Evolutionary conservation across 2,113 vertebrate genomes (phyloP).

Genomic region (Pedetes capensis): DNA sequence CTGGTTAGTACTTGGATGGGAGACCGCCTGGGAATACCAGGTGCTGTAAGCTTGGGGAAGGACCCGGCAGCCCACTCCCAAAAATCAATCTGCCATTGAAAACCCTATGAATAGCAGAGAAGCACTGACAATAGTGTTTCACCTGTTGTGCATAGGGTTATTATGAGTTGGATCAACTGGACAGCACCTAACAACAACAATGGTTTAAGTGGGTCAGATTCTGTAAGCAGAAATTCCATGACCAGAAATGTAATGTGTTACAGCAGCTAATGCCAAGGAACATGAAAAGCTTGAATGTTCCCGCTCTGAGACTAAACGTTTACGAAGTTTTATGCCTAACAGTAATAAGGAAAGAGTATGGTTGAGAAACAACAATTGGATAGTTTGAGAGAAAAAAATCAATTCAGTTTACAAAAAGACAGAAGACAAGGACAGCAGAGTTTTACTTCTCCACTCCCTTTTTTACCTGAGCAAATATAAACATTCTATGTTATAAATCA

Average conservation of each 20-base stretch:
- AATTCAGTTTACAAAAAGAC: conserved; percentile 15
- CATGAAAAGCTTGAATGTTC: conserved; percentile 63
- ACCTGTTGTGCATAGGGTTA: too few species aligned
- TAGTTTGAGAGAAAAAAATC: conserved; percentile 12
- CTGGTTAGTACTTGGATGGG: too few species aligned
- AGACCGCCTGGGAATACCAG: too few species aligned
- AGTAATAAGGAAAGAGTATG: conserved; percentile 12
- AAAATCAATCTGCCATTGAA: too few species aligned
- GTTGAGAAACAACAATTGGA: neutral
- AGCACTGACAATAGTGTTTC: too few species aligned
- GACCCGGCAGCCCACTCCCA: too few species aligned
- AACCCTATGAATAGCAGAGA: too few species aligned
- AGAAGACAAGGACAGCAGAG: neutral
- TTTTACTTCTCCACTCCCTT: neutral
- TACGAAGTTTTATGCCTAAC: conserved; percentile 42
- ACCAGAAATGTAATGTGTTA: conserved; percentile 50
- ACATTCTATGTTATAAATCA: conserved; percentile 7
- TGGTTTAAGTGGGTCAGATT: conserved; percentile 20
- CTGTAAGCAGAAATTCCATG: conserved; percentile 2
- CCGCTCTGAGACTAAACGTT: conserved; percentile 40
- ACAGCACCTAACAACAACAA: too few species aligned
- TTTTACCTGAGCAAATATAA: conserved; percentile 21
- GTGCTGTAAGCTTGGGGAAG: too few species aligned
- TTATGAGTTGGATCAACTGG: too few species aligned
- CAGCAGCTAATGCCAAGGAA: conserved; percentile 32